Base-by-base conservation (phyloP, 2,888 invertebrate genomes). In the Cylindroiulus punctatus region DNA sequence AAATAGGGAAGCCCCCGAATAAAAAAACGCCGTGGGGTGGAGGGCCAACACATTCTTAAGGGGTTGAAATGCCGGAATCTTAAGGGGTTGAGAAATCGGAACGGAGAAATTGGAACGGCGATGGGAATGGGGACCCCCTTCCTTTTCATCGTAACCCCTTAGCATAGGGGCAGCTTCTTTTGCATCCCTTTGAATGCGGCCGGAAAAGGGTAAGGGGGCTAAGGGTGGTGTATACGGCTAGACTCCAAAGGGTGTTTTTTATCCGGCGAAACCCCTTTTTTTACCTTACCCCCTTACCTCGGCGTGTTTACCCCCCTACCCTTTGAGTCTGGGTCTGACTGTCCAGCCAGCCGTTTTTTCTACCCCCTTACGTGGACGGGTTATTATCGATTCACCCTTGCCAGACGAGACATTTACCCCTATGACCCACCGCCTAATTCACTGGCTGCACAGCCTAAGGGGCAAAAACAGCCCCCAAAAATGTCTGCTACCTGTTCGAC, bases 341-440 rank as follows among this genome's bases (percentile, higher is more conserved):
- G 65, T 65, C 65, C 65, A 65, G 65, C 26, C 65, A 65, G 65
- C 26, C 65, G 65, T 65, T 22, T 65, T 65, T 65, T 65, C 1
- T 65, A 26, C 22, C 65, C 26, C 65, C 65, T 12, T 36, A 10
- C 22, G 65, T 10, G 65, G 65, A 65, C 65, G 65, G 65, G 65
- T 65, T 65, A 65, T 65, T 65, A 65, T 65, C 10, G 65, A 65
- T 65, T 65, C 65, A 65, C 65, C 65, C 65, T 65, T 65, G 65
- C 65, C 65, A 65, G 65, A 65, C 65, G 26, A 65, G 65, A 65
- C 65, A 65, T 65, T 65, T 26, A 22, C 65, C 65, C 26, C 65
- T 26, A 26, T 57, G 22, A n/a, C 5, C 65, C 2, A n/a, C 8
- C 22, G 8, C 57, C n/a, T n/a, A 2, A n/a, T n/a, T 57, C 12